Conservation (phyloP, 2,888 invertebrate species). For the Aricia artaxerxes region DNA sequence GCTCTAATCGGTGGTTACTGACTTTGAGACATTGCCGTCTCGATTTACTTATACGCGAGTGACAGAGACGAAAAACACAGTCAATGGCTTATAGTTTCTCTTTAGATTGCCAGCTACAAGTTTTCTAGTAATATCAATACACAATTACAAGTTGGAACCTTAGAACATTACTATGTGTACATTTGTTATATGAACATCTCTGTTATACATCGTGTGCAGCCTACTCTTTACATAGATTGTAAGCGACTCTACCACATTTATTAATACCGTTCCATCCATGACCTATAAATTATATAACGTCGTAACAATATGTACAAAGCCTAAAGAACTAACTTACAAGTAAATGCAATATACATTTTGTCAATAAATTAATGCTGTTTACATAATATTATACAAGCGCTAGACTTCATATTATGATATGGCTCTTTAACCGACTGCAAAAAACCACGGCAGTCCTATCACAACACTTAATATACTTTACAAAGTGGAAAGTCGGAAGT, state of each 20-base stretch:
- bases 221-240: conserved; percentile 64
- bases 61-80: conserved; percentile 8
- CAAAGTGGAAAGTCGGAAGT: conserved; percentile 29
- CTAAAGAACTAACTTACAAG: conserved; percentile 75
- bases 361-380: conserved; percentile 78
- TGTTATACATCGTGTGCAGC: conserved; percentile 62
- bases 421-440: conserved; percentile 69
- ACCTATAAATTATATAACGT: conserved; percentile 81
- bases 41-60: background rate
- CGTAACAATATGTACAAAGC: conserved; percentile 81
- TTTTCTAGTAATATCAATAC: conserved; percentile 60
- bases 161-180: conserved; percentile 64
- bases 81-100: conserved; percentile 15
- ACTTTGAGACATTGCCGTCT: background rate
- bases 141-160: conserved; percentile 71
- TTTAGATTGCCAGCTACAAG: background rate
- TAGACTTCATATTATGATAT: conserved; percentile 76
- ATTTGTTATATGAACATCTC: conserved; percentile 61
- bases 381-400: conserved; percentile 78
- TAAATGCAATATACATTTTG: conserved; percentile 77
- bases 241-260: conserved; percentile 72
- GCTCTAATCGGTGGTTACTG: conserved; percentile 4
- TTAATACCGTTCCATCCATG: conserved; percentile 65
- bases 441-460: conserved; percentile 64
- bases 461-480: conserved; percentile 45